Percentiles rank a stretch among this genome's conserved stretches.
Evolutionary conservation across 2,888 invertebrate species (phyloP).

Genomic region (Caenorhabditis panamensis): DNA sequence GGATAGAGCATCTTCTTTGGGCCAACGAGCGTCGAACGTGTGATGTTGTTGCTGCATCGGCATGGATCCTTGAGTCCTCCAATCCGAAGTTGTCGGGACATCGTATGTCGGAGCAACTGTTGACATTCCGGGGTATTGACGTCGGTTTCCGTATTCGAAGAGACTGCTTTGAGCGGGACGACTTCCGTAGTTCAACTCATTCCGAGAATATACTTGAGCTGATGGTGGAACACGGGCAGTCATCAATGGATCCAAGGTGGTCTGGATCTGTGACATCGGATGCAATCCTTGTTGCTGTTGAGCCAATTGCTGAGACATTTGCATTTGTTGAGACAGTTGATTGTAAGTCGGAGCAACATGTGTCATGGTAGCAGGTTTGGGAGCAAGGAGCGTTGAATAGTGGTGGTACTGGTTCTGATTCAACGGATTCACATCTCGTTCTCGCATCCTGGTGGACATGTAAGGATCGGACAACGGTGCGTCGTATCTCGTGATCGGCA

Average conservation of each 20-base stretch:
- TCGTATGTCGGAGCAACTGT: slow-evolving; percentile 35
- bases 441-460: slow-evolving; percentile 14
- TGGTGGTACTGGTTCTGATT: slow-evolving; percentile 24
- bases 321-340: slow-evolving; percentile 25
- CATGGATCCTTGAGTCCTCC: slow-evolving; percentile 34
- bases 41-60: slow-evolving; percentile 49
- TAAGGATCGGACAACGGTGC: slow-evolving; percentile 66
- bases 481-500: slow-evolving; percentile 63
- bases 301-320: background rate
- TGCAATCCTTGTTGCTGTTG: slow-evolving; percentile 4
- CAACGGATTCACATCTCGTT: background rate
- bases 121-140: slow-evolving; percentile 29
- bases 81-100: slow-evolving; percentile 30
- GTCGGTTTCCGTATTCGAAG: slow-evolving; percentile 78
- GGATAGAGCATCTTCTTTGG: slow-evolving; percentile 69
- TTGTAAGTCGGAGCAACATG: slow-evolving; percentile 41
- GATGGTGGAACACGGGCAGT: slow-evolving; percentile 38
- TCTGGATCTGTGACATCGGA: slow-evolving; percentile 5
- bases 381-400: slow-evolving; percentile 40
- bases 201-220: slow-evolving; percentile 75
- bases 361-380: slow-evolving; percentile 48
- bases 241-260: slow-evolving; percentile 49
- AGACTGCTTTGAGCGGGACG: slow-evolving; percentile 72
- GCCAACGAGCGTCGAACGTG: slow-evolving; percentile 54
- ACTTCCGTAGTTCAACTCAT: slow-evolving; percentile 79